Conservation (phyloP, 2,113 vertebrate genomes). For the Lamprologus callipterus region DNA sequence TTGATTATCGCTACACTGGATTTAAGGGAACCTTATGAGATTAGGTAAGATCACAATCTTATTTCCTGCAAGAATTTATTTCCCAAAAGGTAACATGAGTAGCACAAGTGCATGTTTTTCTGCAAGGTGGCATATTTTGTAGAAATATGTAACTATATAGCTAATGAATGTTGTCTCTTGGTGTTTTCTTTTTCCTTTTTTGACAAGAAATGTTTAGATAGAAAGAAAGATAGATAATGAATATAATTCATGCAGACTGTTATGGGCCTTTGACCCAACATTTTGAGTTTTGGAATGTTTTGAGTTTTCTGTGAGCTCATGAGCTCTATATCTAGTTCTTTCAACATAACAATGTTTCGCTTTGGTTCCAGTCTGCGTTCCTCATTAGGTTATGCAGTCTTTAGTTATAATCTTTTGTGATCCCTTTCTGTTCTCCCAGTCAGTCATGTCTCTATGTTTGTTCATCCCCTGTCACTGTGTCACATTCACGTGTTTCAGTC, state of each 20-base stretch:
- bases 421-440: background rate
- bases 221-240: background rate
- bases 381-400: background rate
- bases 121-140: background rate
- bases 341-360: background rate
- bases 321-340: background rate
- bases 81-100: background rate
- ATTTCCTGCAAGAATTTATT: background rate
- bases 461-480: background rate
- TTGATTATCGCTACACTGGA: background rate
- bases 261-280: background rate
- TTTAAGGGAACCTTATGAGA: background rate
- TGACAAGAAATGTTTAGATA: background rate
- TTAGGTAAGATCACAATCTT: background rate
- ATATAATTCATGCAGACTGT: background rate
- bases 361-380: background rate
- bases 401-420: background rate
- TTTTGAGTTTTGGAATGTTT: background rate
- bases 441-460: background rate
- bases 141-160: background rate
- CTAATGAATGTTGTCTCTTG: background rate
- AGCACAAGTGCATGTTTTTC: background rate
- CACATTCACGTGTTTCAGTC: background rate
- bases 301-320: background rate
- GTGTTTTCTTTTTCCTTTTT: accelerated